Base-by-base conservation (phyloP, 2,888 invertebrate genomes). In the Chloroclystis v-ata region DNA sequence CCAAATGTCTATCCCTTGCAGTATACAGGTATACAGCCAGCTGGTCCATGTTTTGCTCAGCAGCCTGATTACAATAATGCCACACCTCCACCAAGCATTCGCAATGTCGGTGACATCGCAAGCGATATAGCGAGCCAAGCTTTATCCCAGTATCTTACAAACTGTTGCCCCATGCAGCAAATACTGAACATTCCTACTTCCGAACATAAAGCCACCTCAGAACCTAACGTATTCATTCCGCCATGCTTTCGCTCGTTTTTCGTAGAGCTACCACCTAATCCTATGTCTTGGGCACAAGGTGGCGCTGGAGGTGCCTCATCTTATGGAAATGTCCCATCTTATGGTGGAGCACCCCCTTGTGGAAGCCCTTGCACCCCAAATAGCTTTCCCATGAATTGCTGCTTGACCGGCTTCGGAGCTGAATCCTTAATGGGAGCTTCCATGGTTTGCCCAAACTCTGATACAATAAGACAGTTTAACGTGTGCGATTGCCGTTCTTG, bases 161-260 rank as follows among this genome's bases (percentile, higher is more conserved):
- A 3, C 20, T n/a, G 10, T 10, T 20, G 35, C 10, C 35, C 35
- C 10, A 20, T 35, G n/a, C 10, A 11, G 7, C 10, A 35, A 6
- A 24, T 35, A 10, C 35, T 35, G 5, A 35, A 3, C 20, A 1
- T 6, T 20, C 20, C 16, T 11, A 1, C 10, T 16, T 35, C 35
- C 6, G 35, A 35, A 11, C 20, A 35, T 20, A 35, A 35, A 2
- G 10, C 16, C 7, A 35, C 35, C 2, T 10, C 20, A 8, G n/a
- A 35, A 30, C 25, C 3, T 40, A 44, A 4, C 55, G 56, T 45
- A 46, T 40, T 8, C 38, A 55, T 8, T 44, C 49, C 29, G 9
- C 47, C 5, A 54, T 56, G 0, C 56, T 57, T 35, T 13, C 37
- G 5, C 56, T 42, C 14, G 10, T 25, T n/a, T 44, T 40, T 11